A percentile compares a stretch with the other conserved stretches of the same genome.
These are phyloP conservation scores for Pemphigus obesinymphae DNA, from an alignment of 1,140 invertebrate genomes.

Conservation along the genomic window DNA sequence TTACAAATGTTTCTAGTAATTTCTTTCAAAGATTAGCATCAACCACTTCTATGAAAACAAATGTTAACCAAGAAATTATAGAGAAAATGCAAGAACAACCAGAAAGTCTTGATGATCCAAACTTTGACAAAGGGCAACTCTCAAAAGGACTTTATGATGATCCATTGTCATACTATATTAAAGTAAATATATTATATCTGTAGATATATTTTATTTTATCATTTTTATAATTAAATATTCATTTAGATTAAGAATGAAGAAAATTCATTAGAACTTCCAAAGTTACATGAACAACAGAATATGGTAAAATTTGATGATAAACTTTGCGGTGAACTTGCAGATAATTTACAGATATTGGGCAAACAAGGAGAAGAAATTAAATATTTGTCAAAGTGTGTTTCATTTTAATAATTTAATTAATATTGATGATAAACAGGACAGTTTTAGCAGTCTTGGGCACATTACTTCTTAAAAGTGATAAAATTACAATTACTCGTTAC, in stretches of 20 bases:
- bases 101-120: constrained; percentile 43
- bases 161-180: constrained; percentile 80
- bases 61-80: constrained; percentile 42
- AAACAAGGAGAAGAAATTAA: constrained; percentile 84
- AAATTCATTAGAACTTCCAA: constrained; percentile 87
- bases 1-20: background rate
- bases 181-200: constrained; percentile 60
- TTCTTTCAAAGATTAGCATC: constrained; percentile 12
- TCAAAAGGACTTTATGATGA: constrained; percentile 97
- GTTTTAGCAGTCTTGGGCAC: too few species aligned
- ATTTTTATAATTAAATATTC: too few species aligned
- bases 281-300: constrained; percentile 82
- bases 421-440: too few species aligned
- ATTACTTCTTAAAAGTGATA: too few species aligned
- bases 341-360: too few species aligned
- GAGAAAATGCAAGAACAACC: constrained; percentile 37
- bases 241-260: constrained; percentile 79
- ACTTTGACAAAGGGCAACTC: constrained; percentile 52
- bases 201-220: too few species aligned
- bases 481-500: too few species aligned
- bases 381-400: constrained; percentile 66
- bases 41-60: background rate
- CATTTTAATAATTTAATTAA: too few species aligned
- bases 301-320: constrained; percentile 88
- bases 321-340: too few species aligned